Base-by-base conservation (phyloP, 2,797 vertebrate genomes). In the Sternotherus odoratus region DNA sequence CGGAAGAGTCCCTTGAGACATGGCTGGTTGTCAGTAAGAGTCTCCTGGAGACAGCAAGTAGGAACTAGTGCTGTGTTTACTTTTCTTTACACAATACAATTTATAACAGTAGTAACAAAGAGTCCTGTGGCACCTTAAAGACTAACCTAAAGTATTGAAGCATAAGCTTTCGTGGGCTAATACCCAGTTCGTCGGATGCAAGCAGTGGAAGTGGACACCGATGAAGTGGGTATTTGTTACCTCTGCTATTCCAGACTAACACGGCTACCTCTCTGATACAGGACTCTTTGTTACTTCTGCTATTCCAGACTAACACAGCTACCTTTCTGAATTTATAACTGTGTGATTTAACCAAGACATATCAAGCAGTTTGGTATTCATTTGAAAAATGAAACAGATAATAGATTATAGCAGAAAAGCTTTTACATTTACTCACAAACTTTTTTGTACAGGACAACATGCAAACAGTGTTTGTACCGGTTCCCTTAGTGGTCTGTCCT, bases 31-130 rank as follows among this genome's bases (percentile, higher is more conserved):
- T 79, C 78, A 83, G 87, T 74, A 88, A 88, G 87, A 46, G 89
- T 90, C 81, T 94, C 81, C 88, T 81, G 72, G 82, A 95, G 82
- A 66, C 84, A 93, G 75, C 12, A 92, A 91, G 85, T 49, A 82
- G 57, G 75, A 74, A 28, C 10, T 56, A 94, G 1, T 1, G 13
- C 60, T 85, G 81, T 51, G 24, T 39, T 74, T 86, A 19, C 46
- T 90, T 93, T 87, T 94, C 63, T 89, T 4, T 77, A 43, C 50
- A n/a, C 50, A 54, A 26, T 39, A 30, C 82, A 85, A 50, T 87
- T 86, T 56, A 60, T 24, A 13, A 74, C 60, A 28, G 15, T 88
- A 30, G n/a, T n/a, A n/a, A n/a, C n/a, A n/a, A n/a, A n/a, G n/a
- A n/a, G n/a, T n/a, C n/a, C n/a, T n/a, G n/a, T n/a, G n/a, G n/a